Evolutionary conservation across 2,888 invertebrate species (phyloP).

Genomic region (Cepaea hortensis): DNA sequence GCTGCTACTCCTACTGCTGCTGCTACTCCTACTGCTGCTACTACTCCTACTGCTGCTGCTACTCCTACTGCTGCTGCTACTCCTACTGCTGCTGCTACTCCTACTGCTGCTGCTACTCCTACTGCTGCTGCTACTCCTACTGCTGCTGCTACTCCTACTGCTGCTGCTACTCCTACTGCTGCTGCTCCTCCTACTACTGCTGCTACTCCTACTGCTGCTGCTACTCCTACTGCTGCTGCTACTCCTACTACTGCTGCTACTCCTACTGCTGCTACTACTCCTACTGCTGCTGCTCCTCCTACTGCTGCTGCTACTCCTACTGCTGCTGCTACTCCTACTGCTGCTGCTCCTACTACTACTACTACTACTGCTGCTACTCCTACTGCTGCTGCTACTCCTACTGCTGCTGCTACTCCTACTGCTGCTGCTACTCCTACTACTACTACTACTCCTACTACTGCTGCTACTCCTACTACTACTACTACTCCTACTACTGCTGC

Average conservation of each 20-base stretch:
- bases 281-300: background rate
- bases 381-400: too few species aligned
- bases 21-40: constrained; percentile 6
- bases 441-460: constrained; percentile 20
- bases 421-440: constrained; percentile 31
- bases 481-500: constrained; percentile 7
- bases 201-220: constrained; percentile 8
- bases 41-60: constrained; percentile 24
- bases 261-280: background rate
- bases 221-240: too few species aligned
- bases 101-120: too few species aligned
- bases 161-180: constrained; percentile 24
- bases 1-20: background rate
- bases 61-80: constrained; percentile 34
- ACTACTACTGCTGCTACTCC: constrained; percentile 20
- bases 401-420: background rate
- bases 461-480: constrained; percentile 18
- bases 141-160: constrained; percentile 31
- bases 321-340: constrained; percentile 22
- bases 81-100: background rate
- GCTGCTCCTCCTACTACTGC: constrained; percentile 8
- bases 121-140: background rate
- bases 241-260: too few species aligned
- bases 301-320: background rate
- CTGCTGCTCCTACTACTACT: constrained; percentile 31